Base-by-base conservation (phyloP, 1,140 invertebrate genomes). In the Sinella curviseta region DNA sequence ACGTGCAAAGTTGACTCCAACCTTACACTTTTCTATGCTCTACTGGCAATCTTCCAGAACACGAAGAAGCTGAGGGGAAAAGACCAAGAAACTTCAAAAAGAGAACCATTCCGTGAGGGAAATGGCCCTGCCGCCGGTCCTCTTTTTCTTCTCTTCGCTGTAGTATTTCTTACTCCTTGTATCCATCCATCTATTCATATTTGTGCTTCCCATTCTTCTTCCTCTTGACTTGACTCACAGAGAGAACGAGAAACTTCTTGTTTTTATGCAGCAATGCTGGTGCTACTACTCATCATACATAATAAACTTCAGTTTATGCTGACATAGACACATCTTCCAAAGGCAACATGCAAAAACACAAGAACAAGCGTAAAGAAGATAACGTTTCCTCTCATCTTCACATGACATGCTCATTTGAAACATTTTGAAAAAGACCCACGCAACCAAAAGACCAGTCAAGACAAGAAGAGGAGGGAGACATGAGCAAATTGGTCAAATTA, bases 401-500 rank as follows among this genome's bases (percentile, higher is more conserved):
- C 55, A 60, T 60, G 55, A 60, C 55, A 60, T 60, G 55, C 55
- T 60, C 55, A 60, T 60, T 60, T n/a, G 24, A 60, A 24, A 26
- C 3, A 14, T 60, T 60, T 60, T 60, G 14, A 24, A n/a, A 60
- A 4, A 4, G 55, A 26, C 3, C 55, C n/a, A n/a, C n/a, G n/a
- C n/a, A n/a, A n/a, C n/a, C n/a, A n/a, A n/a, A n/a, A n/a, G n/a
- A n/a, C n/a, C n/a, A n/a, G n/a, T n/a, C n/a, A n/a, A n/a, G n/a
- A n/a, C n/a, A n/a, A n/a, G n/a, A 24, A 14, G 55, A 60, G 24
- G 24, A 60, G n/a, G 24, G 55, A 60, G 12, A 60, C 24, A 24
- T 60, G 24, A 60, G 55, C 55, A 60, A 60, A 60, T 60, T 60
- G 55, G 55, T 60, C 14, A 60, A 60, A 60, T 60, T 60, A 24